Base-by-base conservation (phyloP, 30 jellyfish, hydroid and myxozoan species). In the Chironex yamaguchii region DNA sequence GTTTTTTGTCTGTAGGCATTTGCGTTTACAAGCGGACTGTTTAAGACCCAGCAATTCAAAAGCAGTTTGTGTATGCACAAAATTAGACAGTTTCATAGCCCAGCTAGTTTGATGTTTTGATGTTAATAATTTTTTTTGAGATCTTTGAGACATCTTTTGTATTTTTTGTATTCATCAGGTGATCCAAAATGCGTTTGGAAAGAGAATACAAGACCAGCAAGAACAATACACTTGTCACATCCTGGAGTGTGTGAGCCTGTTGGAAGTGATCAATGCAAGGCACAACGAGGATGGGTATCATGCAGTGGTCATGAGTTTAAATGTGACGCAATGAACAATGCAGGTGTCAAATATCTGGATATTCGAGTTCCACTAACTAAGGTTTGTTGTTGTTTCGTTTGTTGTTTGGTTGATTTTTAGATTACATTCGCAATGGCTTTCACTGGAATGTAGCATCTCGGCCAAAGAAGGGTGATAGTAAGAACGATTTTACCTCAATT, bases 231-330 rank as follows among this genome's bases (percentile, higher is more conserved):
- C 14, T 17, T 72, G 27, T 52, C 96, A 23, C 96, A 85, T 49
- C 96, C 96, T 4, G 96, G 96, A 27, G 76, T 85, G n/a, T 85
- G 89, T 27, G 96, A 85, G 50, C 96, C 96, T 3, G 96, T 85
- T n/a, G 96, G 74, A 36, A 85, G 96, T 49, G 75, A 81, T 11
- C 72, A 62, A 34, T 85, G 96, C 90, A 85, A 23, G 1, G 74
- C 75, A 0, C 96, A 85, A 74, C 58, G 66, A 6, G 17, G 58
- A 11, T 85, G 96, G 96, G 9, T 42, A 17, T 6, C 58, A 9
- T 42, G 58, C 58, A 42, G 17, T 9, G 17, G 58, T 42, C 9
- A 17, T 17, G 17, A 9, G 58, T 6, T 42, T 6, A 42, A 42
- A 17, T 42, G 9, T 17, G 13, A 9, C 9, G 17, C 58, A 42